Percentiles rank a stretch among this genome's conserved stretches.
Evolutionary conservation across 2,797 vertebrate genomes (phyloP).

Genomic region (Onychomys leucogaster): DNA sequence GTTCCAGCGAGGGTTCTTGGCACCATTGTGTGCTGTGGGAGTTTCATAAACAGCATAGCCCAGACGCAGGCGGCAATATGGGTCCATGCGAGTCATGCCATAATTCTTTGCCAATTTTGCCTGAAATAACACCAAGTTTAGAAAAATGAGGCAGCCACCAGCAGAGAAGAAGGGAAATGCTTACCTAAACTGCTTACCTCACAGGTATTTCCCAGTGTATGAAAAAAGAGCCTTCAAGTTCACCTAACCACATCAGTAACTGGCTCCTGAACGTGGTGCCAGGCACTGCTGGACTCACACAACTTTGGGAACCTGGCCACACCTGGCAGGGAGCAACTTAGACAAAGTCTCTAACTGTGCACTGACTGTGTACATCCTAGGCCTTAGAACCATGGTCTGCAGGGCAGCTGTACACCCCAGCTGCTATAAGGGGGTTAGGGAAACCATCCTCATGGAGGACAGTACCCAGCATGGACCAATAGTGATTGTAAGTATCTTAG

Average conservation of each 20-base stretch:
- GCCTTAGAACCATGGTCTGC: neutral
- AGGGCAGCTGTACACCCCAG: neutral
- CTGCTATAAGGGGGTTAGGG: neutral
- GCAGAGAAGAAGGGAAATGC: fast-evolving
- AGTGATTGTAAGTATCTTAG: neutral
- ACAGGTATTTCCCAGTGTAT: neutral
- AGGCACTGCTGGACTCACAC: neutral
- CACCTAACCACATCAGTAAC: neutral
- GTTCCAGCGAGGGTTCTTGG: constrained; percentile 99
- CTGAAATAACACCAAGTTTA: constrained; percentile 83
- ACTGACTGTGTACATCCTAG: neutral
- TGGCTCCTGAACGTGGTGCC: neutral
- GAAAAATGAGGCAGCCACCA: fast-evolving
- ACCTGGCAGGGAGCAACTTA: neutral
- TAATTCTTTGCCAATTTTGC: constrained; percentile 99
- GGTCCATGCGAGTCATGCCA: constrained; percentile 99
- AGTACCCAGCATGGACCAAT: fast-evolving
- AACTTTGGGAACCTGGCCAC: neutral
- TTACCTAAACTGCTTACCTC: fast-evolving
- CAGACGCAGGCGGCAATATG: constrained; percentile 95
- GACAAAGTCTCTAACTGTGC: neutral
- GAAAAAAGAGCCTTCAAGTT: neutral
- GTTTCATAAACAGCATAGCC: constrained; percentile 98
- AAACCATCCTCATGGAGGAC: neutral
- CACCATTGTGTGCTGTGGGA: constrained; percentile 97